Base-by-base conservation (phyloP, 2,113 vertebrate genomes). In the Bubo blakistoni region DNA sequence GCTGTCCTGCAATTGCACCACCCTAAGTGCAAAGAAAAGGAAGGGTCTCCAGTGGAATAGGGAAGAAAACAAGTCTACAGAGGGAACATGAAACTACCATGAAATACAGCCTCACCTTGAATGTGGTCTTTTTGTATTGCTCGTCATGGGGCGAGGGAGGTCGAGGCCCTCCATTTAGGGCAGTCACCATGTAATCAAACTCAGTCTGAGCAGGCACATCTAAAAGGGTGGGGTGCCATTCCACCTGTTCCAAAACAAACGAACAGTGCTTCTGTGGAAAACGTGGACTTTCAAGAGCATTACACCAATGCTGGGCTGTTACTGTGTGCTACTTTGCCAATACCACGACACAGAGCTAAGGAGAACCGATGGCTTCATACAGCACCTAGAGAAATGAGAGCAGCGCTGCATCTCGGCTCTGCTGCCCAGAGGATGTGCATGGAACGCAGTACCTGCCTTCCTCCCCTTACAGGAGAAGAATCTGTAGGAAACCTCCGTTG, bases 1-100 rank as follows among this genome's bases (percentile, higher is more conserved):
- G 98, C 98, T 99, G 99, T 88, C 99, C 99, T 4, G 99, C 98
- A 83, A 97, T 91, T 16, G 97, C 97, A 84, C 99, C 99, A 18
- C 99, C 99, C 99, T 99, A 92, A 22, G 12, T 12, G 19, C 69
- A 66, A 44, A 93, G 38, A 86, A 73, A 81, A 78, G 42, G 61
- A 83, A 49, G 32, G 13, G 58, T 57, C 57, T 57, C 34, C 32
- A 25, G 49, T 21, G 66, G 38, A 34, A 11, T 8, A 47, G 0
- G 11, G 61, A 61, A 62, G 87, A 7, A 52, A 82, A 25, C 20
- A 54, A n/a, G 16, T 19, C 36, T 29, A 24, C 40, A 57, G 66
- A 61, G 6, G 22, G n/a, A 85, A 81, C 7, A 11, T 1, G 5
- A 63, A 36, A 13, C 3, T 7, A 13, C 47, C 6, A 16, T 3